These are phyloP conservation scores for Rhinogobio ventralis DNA, from an alignment of 2,797 vertebrate genomes.

Conservation along the genomic window DNA sequence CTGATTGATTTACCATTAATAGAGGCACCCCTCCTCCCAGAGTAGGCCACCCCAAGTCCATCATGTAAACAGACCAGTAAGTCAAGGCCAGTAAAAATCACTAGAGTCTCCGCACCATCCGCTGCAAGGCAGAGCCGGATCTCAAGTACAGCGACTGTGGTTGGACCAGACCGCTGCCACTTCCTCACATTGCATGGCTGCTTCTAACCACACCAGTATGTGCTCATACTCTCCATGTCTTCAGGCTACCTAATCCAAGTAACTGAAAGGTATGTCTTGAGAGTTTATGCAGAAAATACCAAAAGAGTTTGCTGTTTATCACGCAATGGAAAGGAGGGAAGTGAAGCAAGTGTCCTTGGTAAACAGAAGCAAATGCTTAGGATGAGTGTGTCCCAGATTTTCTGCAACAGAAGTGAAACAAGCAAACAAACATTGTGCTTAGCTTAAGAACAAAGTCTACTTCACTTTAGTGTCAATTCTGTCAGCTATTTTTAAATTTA, in stretches of 20 bases:
- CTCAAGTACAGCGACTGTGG: constrained; percentile 80
- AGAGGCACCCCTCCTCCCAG: constrained; percentile 72
- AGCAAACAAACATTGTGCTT: constrained; percentile 24
- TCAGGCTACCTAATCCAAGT: constrained; percentile 52
- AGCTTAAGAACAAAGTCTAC: not conserved
- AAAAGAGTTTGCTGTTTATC: constrained; percentile 26
- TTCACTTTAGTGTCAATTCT: too few relatives aligned
- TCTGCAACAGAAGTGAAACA: constrained; percentile 45
- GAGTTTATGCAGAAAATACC: constrained; percentile 54
- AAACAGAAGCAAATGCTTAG: constrained; percentile 31
- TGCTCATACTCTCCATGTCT: constrained; percentile 67
- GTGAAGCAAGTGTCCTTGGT: constrained; percentile 25
- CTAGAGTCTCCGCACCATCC: constrained; percentile 79
- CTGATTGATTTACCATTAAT: constrained; percentile 79
- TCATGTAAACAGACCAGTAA: constrained; percentile 77
- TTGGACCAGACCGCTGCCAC: constrained; percentile 80
- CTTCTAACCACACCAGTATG: constrained; percentile 73
- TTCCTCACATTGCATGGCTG: constrained; percentile 81
- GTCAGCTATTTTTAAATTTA: too few relatives aligned
- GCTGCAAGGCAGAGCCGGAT: constrained; percentile 78
- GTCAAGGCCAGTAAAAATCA: constrained; percentile 81
- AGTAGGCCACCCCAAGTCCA: constrained; percentile 68
- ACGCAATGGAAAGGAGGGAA: constrained; percentile 24
- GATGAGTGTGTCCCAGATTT: constrained; percentile 21
- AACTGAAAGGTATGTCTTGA: constrained; percentile 22